Percentiles rank a stretch among this genome's conserved stretches.
phyloP scores from a whole-genome alignment of 1,140 invertebrate species.

The Euschistus heros region DNA sequence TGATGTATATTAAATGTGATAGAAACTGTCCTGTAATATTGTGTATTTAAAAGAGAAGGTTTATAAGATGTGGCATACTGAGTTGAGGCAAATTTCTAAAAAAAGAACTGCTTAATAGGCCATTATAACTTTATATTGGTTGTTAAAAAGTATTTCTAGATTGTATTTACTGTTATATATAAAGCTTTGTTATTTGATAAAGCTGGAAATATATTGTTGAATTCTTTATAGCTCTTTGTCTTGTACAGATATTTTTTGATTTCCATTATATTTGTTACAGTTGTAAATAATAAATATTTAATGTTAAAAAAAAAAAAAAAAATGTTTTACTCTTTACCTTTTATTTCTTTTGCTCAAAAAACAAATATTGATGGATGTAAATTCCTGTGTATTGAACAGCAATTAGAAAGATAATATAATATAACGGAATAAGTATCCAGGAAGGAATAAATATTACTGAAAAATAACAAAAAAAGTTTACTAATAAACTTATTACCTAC shows the following conservation, averaged over 20 bases:
- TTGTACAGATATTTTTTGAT: slow-evolving; percentile 9
- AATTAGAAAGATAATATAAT: no score
- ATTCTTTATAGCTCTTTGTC: background rate
- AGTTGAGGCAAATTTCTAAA: background rate
- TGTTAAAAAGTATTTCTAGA: slow-evolving; percentile 7
- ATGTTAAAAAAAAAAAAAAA: slow-evolving; percentile 4
- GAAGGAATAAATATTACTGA: no score
- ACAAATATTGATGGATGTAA: no score
- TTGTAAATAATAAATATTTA: slow-evolving; percentile 17
- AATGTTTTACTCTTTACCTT: no score
- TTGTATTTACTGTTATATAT: slow-evolving; percentile 7
- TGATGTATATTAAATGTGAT: background rate
- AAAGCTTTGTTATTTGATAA: background rate
- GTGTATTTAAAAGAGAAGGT: background rate
- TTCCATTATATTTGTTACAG: slow-evolving; percentile 9
- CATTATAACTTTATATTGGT: slow-evolving; percentile 1
- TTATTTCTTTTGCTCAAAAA: no score
- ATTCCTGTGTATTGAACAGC: no score
- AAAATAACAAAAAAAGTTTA: no score
- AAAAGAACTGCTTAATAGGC: background rate
- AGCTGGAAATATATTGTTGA: slow-evolving; percentile 5
- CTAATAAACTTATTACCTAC: no score
- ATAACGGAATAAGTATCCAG: no score
- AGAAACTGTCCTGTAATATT: background rate
- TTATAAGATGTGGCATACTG: background rate